Percentiles rank a stretch among this genome's conserved stretches.
These are phyloP conservation scores for Actenoides hombroni DNA, from an alignment of 2,113 vertebrate genomes.

Conservation along the genomic window DNA sequence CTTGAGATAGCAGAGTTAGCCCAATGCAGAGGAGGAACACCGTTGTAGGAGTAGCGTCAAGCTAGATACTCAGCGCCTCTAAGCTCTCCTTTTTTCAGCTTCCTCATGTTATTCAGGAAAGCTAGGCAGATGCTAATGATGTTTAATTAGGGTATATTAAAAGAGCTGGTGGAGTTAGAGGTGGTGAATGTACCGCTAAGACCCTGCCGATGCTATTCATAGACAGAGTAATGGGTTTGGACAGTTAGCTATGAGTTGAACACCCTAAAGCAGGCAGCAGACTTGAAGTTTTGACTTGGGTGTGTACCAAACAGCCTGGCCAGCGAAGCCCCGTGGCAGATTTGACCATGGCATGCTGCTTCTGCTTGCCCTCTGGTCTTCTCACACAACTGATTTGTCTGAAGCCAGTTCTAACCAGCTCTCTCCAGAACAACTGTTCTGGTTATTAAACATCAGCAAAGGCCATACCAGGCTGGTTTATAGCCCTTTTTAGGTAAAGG, in stretches of 20 bases:
- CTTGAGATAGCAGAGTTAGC: neutral
- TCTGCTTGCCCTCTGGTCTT: neutral
- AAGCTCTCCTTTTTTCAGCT: neutral
- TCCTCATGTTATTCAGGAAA: neutral
- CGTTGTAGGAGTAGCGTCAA: neutral
- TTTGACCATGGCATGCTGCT: neutral
- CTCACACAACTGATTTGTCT: neutral
- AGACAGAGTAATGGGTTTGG: neutral
- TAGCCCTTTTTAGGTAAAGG: conserved; percentile 13
- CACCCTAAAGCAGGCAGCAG: neutral
- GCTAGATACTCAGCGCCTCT: neutral
- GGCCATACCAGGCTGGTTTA: neutral
- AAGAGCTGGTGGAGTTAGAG: neutral
- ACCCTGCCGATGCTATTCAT: neutral
- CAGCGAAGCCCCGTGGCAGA: neutral
- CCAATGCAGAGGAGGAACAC: neutral
- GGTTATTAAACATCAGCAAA: neutral
- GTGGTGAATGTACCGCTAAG: neutral
- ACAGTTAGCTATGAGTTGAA: neutral
- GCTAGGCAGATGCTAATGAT: neutral
- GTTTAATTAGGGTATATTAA: neutral
- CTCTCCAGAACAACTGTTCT: neutral
- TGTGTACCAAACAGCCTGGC: neutral
- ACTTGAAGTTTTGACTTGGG: neutral
- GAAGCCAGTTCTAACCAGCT: neutral